Evolutionary conservation across 2,888 invertebrate species (phyloP), one percentile per base, ranked within the genome.

Genomic region (Yponomeuta sedellus): DNA sequence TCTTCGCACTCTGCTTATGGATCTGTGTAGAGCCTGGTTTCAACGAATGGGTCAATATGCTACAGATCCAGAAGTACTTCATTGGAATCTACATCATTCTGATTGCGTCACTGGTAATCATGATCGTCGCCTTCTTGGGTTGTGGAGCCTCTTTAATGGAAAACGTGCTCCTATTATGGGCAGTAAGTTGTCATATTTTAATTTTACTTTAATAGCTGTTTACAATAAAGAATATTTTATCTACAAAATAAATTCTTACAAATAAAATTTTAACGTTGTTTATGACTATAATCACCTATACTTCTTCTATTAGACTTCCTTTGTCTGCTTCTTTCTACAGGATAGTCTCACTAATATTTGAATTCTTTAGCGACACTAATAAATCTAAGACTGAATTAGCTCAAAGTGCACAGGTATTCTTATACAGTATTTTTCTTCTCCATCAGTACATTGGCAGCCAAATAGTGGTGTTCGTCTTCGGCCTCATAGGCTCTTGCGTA

Each of bases 131-230:
- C 0, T 95, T 97, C 82, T 82, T 97, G 64, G 97, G 97, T 44
- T 97, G 97, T 74, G 93, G 95, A 1, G 95, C 96, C n/a, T 95
- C 96, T 0, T 87, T 97, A 10, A 94, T 95, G 92, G 96, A 97
- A 81, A 95, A 94, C 73, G 88, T 93, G 0, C 66, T 93, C 66
- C 92, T 95, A 1, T 87, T 97, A 3, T 92, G 93, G 66, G 88
- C 93, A 67, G 97, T 97, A 91, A 94, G 95, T 92, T 70, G 62
- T 56, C 59, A 16, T 16, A 16, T 16, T 52, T 44, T 44, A 3
- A 4, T 34, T 4, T 28, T 4, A 28, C 28, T 28, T 28, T 5
- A 28, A 28, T 28, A 4, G 5, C 5, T 28, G 2, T 28, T 4
- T 5, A 4, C 5, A 28, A 28, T 28, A n/a, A n/a, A n/a, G n/a